These are phyloP conservation scores for Tupaia chinensis DNA, from an alignment of 2,113 vertebrate genomes.

Conservation along the genomic window DNA sequence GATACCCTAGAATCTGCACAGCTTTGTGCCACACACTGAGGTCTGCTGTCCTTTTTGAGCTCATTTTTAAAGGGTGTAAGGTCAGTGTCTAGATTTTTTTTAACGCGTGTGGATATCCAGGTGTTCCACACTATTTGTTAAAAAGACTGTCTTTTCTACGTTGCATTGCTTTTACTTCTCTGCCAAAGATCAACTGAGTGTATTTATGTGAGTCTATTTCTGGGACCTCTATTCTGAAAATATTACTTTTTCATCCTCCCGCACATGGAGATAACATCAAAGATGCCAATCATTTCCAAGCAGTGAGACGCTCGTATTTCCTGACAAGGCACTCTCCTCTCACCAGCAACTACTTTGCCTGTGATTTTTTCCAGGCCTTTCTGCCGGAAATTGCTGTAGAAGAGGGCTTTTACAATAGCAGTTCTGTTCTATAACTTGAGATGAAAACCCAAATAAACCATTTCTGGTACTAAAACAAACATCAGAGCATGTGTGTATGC, in stretches of 20 bases:
- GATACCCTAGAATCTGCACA: neutral
- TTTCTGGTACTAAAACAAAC: neutral
- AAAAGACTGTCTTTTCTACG: neutral
- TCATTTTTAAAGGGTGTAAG: neutral
- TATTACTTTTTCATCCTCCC: neutral
- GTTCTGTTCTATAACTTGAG: neutral
- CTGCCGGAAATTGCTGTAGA: slow-evolving; percentile 8
- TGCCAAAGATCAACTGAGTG: neutral
- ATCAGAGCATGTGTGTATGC: neutral
- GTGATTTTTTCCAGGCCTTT: neutral
- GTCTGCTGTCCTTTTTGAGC: neutral
- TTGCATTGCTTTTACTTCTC: neutral
- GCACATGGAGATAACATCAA: neutral
- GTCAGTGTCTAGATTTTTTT: neutral
- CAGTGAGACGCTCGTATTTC: neutral
- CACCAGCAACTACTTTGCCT: slow-evolving; percentile 6
- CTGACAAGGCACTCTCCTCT: neutral
- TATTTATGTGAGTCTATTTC: neutral
- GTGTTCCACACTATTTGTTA: neutral
- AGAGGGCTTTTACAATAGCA: neutral
- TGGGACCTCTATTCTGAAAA: neutral
- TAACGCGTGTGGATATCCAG: neutral
- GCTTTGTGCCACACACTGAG: neutral
- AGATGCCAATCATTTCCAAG: neutral
- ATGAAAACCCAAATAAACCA: slow-evolving; percentile 17